Evolutionary conservation across 2,113 vertebrate genomes (phyloP), one percentile per base, ranked within the genome.

Genomic region (Prietella phreatophila): DNA sequence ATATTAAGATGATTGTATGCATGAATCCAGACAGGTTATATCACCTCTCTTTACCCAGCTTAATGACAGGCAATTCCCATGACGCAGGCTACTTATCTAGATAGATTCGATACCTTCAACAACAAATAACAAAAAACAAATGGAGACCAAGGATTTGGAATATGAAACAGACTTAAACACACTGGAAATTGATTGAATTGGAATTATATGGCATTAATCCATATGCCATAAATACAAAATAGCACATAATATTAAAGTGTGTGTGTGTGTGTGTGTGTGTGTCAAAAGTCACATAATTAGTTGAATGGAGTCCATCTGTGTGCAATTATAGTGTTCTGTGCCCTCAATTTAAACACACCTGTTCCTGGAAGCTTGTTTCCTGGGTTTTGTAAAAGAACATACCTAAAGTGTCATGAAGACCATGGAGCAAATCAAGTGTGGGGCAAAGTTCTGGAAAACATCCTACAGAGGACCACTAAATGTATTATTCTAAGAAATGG

Each of bases 21-120:
- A 81, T 81, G 78, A 33, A 60, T 55, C 36, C 53, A 20, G 33
- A 36, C 39, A 36, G 65, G 53, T 89, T 61, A 76, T 79, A 30
- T 81, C 56, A 55, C 73, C 63, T 50, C 75, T 53, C 42, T 53
- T 47, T 63, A 65, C 17, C 25, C 30, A 50, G 22, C 17, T 27
- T 86, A 88, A 86, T 85, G n/a, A 75, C 84, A 81, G 19, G 22
- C 79, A 63, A 25, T 56, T 25, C 10, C 39, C 19, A 53, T 67
- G 60, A 53, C 22, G 55, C 39, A 88, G 11, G 5, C 61, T 76
- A 58, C 19, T 42, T 76, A 82, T 33, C 65, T 47, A 82, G 10
- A 30, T 55, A n/a, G 27, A 47, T 20, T 80, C 30, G 2, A 56
- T 20, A 30, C 3, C 50, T 56, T 33, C 14, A 79, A 30, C 47